Evolutionary conservation across 2,888 invertebrate species (phyloP), one percentile per base, ranked within the genome.

Genomic region (Caenorhabditis wallacei): DNA sequence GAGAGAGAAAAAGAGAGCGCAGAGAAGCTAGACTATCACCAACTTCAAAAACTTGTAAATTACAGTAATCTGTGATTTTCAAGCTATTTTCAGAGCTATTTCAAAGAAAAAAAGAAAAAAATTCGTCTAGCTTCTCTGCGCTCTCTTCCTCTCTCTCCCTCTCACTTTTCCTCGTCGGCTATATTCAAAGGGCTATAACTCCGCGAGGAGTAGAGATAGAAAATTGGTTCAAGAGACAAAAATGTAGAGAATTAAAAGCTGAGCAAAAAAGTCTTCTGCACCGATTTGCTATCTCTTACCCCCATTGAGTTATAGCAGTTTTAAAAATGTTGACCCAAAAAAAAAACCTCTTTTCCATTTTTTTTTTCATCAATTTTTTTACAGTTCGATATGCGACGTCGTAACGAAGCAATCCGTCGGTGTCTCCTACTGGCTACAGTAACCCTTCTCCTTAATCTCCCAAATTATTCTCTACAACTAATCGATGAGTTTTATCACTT

Each of bases 391-490:
- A 64, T 70, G 68, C 68, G 71, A 16, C 82, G 82, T 0, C 70
- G 85, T 0, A 80, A 81, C 57, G 56, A 74, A 11, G 85, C 87
- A 10, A 87, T 87, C 59, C 76, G 84, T 26, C 74, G 87, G 18
- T 87, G 85, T 71, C 84, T 87, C 16, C 79, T 85, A 0, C 82
- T 85, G 76, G 83, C 85, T 13, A 85, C 84, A 16, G 75, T 85
- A 69, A 87, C 84, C 53, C 74, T 87, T 1, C 59, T 84, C 2
- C 70, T 87, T 40, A 87, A 85, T 63, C 75, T 87, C 3, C 87
- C 87, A 22, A 87, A 85, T 43, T 87, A 85, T 53, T 71, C 81
- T 11, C 68, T 87, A 0, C 85, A 85, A 61, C 51, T 87, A 0
- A 74, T 87, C 43, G 87, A 87, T 48, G 87, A 87, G 37, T 87